phyloP scores from a whole-genome alignment of 2,113 vertebrate species.

The Phaethornis superciliosus region DNA sequence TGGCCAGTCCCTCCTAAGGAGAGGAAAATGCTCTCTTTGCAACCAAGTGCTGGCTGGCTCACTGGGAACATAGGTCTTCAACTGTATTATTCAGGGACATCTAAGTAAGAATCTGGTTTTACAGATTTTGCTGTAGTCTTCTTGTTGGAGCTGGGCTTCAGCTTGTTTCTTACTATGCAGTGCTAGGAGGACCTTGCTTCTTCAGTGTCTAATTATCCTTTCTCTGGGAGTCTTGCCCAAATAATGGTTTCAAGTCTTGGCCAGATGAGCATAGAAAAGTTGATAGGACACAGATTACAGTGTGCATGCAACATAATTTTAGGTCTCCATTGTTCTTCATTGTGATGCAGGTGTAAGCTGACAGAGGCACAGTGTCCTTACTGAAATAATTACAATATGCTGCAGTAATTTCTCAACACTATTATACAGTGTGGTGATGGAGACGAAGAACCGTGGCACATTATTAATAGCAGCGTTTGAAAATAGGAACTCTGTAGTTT shows the following conservation, averaged over 20 bases:
- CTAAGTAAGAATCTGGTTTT: neutral
- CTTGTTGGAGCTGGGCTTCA: neutral
- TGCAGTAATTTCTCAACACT: neutral
- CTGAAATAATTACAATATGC: constrained; percentile 10
- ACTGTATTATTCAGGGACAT: neutral
- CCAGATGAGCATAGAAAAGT: neutral
- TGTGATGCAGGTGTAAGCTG: neutral
- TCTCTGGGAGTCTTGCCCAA: neutral
- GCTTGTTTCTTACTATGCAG: neutral
- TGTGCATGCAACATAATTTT: neutral
- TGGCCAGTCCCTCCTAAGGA: neutral
- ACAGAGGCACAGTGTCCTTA: neutral
- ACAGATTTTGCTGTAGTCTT: neutral
- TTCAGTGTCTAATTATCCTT: neutral
- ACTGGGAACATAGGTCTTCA: accelerated
- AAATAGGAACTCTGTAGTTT: neutral
- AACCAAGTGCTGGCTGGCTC: neutral
- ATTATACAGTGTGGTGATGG: neutral
- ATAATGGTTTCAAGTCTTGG: neutral
- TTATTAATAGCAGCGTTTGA: constrained; percentile 20
- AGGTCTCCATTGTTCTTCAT: neutral
- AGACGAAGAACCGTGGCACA: neutral
- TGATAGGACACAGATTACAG: neutral
- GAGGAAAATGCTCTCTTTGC: neutral
- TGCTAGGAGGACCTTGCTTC: neutral